phyloP scores from a whole-genome alignment of 2,113 vertebrate genomes.

The Leptobrachium leishanense region DNA sequence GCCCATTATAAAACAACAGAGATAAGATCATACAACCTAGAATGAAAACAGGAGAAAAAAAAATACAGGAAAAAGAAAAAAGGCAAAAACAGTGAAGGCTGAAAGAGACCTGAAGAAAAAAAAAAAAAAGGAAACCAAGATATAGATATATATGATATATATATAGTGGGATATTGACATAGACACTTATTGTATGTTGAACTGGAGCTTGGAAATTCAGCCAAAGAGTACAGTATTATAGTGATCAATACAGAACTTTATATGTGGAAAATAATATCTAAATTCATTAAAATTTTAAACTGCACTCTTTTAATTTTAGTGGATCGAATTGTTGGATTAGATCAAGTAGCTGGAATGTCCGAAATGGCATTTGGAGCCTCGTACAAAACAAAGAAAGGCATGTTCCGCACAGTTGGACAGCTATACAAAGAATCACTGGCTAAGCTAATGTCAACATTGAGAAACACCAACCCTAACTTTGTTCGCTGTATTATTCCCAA shows the following conservation, averaged over 20 bases:
- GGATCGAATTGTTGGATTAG: constrained; percentile 86
- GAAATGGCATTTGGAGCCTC: constrained; percentile 73
- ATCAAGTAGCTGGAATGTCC: constrained; percentile 77
- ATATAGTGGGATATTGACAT: too few species aligned
- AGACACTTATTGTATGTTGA: too few species aligned
- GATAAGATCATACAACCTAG: too few species aligned
- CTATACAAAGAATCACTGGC: constrained; percentile 89
- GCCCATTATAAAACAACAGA: too few species aligned
- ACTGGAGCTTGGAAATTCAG: background rate
- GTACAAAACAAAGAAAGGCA: constrained; percentile 84
- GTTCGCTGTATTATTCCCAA: constrained; percentile 90
- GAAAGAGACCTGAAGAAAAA: too few species aligned
- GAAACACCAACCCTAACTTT: constrained; percentile 91
- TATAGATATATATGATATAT: too few species aligned
- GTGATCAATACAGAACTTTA: background rate
- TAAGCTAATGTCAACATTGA: constrained; percentile 88
- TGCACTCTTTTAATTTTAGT: constrained; percentile 60
- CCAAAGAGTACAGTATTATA: background rate
- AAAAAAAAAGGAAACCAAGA: too few species aligned
- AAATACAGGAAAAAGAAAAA: too few species aligned
- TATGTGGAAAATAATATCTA: background rate
- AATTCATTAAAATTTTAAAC: background rate
- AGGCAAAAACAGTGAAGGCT: too few species aligned
- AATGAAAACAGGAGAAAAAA: too few species aligned
- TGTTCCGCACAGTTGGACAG: constrained; percentile 89